Evolutionary conservation across 1,140 invertebrate genomes (phyloP).

Genomic region (Lordiphosa collinella): DNA sequence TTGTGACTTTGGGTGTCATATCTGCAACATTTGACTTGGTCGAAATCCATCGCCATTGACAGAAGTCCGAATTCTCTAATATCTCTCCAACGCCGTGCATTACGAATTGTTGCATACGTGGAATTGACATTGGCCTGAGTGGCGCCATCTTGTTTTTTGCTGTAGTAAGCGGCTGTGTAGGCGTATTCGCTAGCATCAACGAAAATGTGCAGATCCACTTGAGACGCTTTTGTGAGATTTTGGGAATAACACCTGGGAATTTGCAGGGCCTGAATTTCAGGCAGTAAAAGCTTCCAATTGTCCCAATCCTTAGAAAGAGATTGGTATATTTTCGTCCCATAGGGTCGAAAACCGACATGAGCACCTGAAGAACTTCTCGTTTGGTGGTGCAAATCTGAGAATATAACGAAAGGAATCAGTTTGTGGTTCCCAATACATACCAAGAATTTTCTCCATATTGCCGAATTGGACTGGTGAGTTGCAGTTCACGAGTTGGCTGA

Average conservation of each 20-base stretch:
- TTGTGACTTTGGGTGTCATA: too few species aligned
- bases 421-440: too few species aligned
- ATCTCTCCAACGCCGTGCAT: slow-evolving; percentile 3
- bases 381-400: too few species aligned
- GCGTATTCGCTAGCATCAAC: slow-evolving; percentile 1
- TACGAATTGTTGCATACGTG: slow-evolving; percentile 1
- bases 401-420: too few species aligned
- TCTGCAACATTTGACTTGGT: background rate
- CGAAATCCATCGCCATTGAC: slow-evolving; percentile 6
- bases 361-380: too few species aligned
- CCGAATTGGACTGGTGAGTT: too few species aligned
- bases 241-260: slow-evolving; percentile 2
- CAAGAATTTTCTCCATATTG: too few species aligned
- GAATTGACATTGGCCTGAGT: background rate
- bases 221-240: background rate
- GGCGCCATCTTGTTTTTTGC: slow-evolving; percentile 4
- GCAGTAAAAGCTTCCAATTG: background rate
- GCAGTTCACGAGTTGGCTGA: too few species aligned
- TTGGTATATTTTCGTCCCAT: background rate
- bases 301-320: background rate
- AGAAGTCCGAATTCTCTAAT: background rate
- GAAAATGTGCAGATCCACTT: background rate
- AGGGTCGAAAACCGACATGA: background rate
- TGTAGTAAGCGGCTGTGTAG: background rate
- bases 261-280: background rate